phyloP scores from a whole-genome alignment of 2,888 invertebrate genomes.

The Parascotia fuliginaria region DNA sequence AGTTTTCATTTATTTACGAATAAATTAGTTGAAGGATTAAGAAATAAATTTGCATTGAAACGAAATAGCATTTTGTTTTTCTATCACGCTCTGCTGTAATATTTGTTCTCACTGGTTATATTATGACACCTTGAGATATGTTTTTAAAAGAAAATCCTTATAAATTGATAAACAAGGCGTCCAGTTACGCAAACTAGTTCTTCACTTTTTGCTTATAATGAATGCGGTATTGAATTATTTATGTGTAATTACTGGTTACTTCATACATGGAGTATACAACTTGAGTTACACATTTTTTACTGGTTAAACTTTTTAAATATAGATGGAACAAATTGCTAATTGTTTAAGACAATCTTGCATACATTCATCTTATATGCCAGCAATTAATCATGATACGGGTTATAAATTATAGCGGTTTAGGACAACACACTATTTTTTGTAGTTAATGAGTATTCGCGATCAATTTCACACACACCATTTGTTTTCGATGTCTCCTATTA shows the following conservation, averaged over 20 bases:
- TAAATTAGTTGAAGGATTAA: too few species aligned
- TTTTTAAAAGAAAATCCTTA: constrained; percentile 19
- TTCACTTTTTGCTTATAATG: constrained; percentile 27
- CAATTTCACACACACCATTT: not conserved
- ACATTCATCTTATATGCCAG: constrained; percentile 29
- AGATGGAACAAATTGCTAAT: constrained; percentile 45
- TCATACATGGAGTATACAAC: constrained; percentile 38
- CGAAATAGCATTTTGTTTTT: not conserved
- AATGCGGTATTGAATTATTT: constrained; percentile 49
- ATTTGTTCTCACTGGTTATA: constrained; percentile 3
- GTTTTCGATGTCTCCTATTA: not conserved
- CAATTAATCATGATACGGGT: constrained; percentile 37
- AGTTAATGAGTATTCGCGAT: not conserved
- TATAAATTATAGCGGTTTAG: constrained; percentile 24
- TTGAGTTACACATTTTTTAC: constrained; percentile 40
- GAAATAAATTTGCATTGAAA: not conserved
- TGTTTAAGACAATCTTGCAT: constrained; percentile 37
- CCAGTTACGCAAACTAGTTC: constrained; percentile 23
- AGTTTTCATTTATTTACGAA: not conserved
- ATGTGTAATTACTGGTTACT: constrained; percentile 44
- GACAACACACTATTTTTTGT: constrained; percentile 3
- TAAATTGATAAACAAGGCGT: constrained; percentile 21
- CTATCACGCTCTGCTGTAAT: not conserved
- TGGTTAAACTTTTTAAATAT: constrained; percentile 33
- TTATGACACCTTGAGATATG: constrained; percentile 12